phyloP scores from a whole-genome alignment of 2,888 invertebrate species.

The Drosophila atroscutellata region DNA sequence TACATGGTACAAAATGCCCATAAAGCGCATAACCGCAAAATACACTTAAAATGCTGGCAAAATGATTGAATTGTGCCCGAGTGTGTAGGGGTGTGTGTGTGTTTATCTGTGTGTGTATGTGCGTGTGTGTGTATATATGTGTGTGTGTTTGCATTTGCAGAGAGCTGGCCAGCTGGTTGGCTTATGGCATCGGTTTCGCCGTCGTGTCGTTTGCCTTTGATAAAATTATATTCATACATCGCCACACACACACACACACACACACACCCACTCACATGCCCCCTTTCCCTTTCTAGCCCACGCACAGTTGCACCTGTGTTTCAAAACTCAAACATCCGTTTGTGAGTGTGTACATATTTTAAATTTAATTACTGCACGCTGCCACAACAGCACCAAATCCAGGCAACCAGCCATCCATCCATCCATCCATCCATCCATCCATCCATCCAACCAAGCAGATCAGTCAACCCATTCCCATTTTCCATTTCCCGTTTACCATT shows the following conservation, averaged over 20 bases:
- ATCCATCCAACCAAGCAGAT: constrained; percentile 46
- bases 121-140: not conserved
- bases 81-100: constrained; percentile 19
- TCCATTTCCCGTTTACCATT: constrained; percentile 1
- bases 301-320: constrained; percentile 54
- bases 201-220: constrained; percentile 63
- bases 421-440: constrained; percentile 40
- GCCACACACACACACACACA: not conserved
- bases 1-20: constrained; percentile 75
- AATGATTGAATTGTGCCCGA: constrained; percentile 74
- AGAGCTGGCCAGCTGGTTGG: constrained; percentile 44
- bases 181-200: constrained; percentile 52
- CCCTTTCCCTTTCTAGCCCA: not conserved
- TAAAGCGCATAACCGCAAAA: constrained; percentile 78
- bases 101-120: constrained; percentile 23
- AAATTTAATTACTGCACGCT: constrained; percentile 73
- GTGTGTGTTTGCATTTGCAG: constrained; percentile 24
- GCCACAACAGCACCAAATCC: constrained; percentile 57
- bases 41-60: constrained; percentile 75
- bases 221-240: constrained; percentile 59
- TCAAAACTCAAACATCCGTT: constrained; percentile 64
- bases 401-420: constrained; percentile 51
- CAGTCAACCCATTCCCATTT: constrained; percentile 21
- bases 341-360: constrained; percentile 70
- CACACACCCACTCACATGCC: constrained; percentile 21